Percentiles rank a stretch among this genome's conserved stretches.
phyloP scores from a whole-genome alignment of 2,113 vertebrate species.

The Anhinga anhinga region DNA sequence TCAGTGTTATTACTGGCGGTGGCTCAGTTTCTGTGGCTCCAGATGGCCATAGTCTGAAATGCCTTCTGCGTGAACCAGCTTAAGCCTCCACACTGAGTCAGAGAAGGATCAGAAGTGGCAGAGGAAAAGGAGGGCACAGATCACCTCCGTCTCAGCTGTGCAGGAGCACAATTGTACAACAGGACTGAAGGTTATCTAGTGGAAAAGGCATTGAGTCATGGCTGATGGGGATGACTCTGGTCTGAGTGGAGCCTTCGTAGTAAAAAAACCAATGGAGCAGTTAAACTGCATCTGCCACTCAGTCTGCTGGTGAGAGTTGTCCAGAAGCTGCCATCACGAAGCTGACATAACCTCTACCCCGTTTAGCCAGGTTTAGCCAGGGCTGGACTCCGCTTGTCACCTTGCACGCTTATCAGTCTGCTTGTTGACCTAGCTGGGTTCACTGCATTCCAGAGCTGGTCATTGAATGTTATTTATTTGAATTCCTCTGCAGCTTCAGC shows the following conservation, averaged over 20 bases:
- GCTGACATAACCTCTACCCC: background rate
- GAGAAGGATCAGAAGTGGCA: background rate
- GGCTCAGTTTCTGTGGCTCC: background rate
- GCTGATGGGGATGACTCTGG: background rate
- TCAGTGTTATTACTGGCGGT: background rate
- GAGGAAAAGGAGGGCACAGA: background rate
- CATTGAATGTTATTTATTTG: background rate
- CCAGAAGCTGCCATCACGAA: background rate
- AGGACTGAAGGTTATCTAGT: background rate
- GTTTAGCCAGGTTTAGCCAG: background rate
- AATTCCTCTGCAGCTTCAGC: constrained; percentile 35
- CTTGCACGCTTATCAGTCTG: background rate
- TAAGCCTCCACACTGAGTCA: background rate
- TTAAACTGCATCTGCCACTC: background rate
- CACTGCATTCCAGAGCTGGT: constrained; percentile 14
- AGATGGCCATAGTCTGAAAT: background rate
- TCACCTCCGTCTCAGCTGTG: background rate
- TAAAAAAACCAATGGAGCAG: background rate
- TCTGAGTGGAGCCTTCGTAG: background rate
- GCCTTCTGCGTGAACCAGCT: background rate
- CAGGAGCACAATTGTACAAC: background rate
- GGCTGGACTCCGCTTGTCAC: background rate
- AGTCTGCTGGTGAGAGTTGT: background rate
- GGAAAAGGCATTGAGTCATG: background rate
- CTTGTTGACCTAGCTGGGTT: constrained; percentile 23